Conservation (phyloP, 1,140 invertebrate genomes). For the Sycophaga agraensis region DNA sequence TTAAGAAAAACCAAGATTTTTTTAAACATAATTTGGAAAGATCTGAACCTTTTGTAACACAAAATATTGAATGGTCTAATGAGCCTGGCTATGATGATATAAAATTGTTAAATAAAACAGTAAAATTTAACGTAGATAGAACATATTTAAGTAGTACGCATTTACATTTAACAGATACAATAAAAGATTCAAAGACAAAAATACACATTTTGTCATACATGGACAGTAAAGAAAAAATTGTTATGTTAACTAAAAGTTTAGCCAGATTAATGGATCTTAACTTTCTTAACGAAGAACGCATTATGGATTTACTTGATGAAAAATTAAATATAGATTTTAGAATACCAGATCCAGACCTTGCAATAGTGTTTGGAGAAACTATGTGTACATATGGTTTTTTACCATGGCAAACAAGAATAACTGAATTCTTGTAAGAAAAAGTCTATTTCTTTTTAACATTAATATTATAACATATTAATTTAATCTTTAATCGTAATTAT, state of each 20-base stretch:
- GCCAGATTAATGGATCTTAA: slow-evolving; percentile 44
- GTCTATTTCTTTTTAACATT: not conserved
- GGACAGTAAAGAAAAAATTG: slow-evolving; percentile 63
- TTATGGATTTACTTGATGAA: slow-evolving; percentile 56
- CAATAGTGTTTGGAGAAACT: slow-evolving; percentile 62
- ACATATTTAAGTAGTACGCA: not conserved
- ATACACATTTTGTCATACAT: slow-evolving; percentile 54
- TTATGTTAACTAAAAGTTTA: slow-evolving; percentile 46
- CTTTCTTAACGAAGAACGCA: slow-evolving; percentile 45
- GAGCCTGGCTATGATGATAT: not conserved
- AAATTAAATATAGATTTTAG: slow-evolving; percentile 51
- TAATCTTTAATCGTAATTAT: not conserved
- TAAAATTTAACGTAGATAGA: not conserved
- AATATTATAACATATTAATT: not conserved
- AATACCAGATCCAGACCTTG: slow-evolving; percentile 69
- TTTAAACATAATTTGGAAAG: slow-evolving; percentile 60
- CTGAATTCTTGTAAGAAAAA: slow-evolving; percentile 65
- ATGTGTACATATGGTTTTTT: slow-evolving; percentile 65
- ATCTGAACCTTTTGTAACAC: slow-evolving; percentile 55
- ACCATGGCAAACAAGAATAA: slow-evolving; percentile 71
- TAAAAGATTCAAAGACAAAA: slow-evolving; percentile 49
- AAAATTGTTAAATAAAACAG: not conserved
- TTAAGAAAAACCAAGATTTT: slow-evolving; percentile 60
- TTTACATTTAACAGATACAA: slow-evolving; percentile 23
- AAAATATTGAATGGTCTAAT: slow-evolving; percentile 60